Conservation (phyloP, 2,888 invertebrate species). For the Chirona hameri region DNA sequence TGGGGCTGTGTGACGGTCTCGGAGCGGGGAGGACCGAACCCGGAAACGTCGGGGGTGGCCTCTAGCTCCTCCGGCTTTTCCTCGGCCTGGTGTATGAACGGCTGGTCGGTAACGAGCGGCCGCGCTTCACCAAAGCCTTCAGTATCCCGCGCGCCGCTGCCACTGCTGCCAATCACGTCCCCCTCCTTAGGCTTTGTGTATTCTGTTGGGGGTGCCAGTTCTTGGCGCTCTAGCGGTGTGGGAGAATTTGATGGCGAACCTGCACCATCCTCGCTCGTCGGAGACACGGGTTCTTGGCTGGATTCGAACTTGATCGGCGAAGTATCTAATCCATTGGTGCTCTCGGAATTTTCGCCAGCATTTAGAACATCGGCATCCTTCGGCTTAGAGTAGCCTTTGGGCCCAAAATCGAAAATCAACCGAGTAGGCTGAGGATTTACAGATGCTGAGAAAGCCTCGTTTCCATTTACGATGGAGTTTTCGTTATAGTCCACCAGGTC, state of each 20-base stretch:
- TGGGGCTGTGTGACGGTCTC: no score
- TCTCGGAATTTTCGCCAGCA: neutral
- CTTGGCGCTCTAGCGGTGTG: neutral
- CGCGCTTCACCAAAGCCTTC: no score
- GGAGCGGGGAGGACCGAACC: neutral
- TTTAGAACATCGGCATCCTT: neutral
- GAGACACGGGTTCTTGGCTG: neutral
- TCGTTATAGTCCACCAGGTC: neutral
- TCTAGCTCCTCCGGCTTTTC: neutral
- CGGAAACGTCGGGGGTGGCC: neutral
- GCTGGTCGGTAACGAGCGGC: no score
- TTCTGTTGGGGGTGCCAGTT: neutral
- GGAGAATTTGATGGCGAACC: neutral
- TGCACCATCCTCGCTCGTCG: neutral
- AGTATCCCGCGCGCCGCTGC: no score
- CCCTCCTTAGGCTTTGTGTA: neutral
- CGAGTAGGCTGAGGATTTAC: neutral
- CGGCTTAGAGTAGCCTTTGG: neutral
- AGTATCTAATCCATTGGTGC: neutral
- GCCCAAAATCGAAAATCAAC: neutral
- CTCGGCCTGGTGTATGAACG: neutral
- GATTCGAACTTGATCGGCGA: neutral
- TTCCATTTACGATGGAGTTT: neutral
- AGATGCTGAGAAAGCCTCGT: neutral
- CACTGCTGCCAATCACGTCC: neutral